phyloP scores from a whole-genome alignment of 2,797 vertebrate genomes.

The Trachurus trachurus region DNA sequence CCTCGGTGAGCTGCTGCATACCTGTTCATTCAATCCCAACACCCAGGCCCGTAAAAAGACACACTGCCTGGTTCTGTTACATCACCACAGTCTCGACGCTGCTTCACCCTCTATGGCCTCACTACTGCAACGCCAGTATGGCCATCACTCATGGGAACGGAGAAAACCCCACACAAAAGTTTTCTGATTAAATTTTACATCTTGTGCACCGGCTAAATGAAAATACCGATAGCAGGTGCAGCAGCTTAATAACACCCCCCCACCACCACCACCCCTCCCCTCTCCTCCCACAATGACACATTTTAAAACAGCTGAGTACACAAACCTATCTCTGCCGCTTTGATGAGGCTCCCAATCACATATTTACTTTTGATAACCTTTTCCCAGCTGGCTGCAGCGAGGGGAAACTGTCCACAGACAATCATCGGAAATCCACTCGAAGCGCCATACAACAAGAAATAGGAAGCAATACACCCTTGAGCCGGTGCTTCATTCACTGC shows the following conservation, averaged over 20 bases:
- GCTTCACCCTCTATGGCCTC: constrained; percentile 69
- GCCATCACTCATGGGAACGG: constrained; percentile 68
- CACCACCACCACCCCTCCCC: constrained; percentile 36
- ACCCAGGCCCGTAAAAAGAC: constrained; percentile 64
- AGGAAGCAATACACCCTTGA: constrained; percentile 55
- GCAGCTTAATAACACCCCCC: constrained; percentile 53
- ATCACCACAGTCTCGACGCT: constrained; percentile 56
- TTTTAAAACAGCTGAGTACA: constrained; percentile 83
- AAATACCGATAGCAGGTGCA: constrained; percentile 69
- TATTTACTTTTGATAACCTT: constrained; percentile 84
- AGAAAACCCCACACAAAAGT: constrained; percentile 29
- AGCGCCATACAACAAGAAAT: constrained; percentile 54
- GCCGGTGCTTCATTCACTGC: constrained; percentile 47
- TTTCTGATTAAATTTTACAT: constrained; percentile 39
- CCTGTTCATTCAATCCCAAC: constrained; percentile 74
- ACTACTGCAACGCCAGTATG: constrained; percentile 55
- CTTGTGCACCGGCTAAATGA: constrained; percentile 24
- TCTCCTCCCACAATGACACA: constrained; percentile 56
- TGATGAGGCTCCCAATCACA: constrained; percentile 80
- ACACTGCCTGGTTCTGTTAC: constrained; percentile 63
- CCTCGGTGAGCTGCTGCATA: constrained; percentile 65
- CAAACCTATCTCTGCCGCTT: constrained; percentile 81
- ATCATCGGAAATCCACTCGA: constrained; percentile 64
- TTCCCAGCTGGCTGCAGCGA: constrained; percentile 53
- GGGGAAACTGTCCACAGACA: constrained; percentile 57